Evolutionary conservation across 2,888 invertebrate species (phyloP).

Genomic region (Hesperia comma): DNA sequence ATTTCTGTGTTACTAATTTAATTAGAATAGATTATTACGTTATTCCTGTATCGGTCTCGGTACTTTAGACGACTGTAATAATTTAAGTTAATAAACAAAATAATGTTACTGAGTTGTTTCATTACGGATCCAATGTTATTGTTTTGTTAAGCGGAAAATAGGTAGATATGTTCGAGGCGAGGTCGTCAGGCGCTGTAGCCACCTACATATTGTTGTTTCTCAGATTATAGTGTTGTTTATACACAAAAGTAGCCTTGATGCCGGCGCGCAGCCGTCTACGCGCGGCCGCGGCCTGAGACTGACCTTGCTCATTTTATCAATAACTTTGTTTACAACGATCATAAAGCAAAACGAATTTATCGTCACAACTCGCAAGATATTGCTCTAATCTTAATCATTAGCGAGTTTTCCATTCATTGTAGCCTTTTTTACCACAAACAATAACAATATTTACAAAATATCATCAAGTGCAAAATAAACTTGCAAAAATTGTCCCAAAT

Average conservation of each 20-base stretch:
- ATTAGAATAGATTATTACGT: constrained; percentile 69
- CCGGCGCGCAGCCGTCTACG: constrained; percentile 45
- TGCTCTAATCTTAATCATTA: too few relatives aligned
- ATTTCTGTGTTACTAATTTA: constrained; percentile 81
- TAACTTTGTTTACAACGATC: constrained; percentile 25
- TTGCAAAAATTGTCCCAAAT: too few relatives aligned
- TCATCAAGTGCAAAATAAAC: too few relatives aligned
- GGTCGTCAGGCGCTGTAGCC: constrained; percentile 40
- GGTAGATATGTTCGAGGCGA: constrained; percentile 45
- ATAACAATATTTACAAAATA: too few relatives aligned
- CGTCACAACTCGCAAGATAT: background rate
- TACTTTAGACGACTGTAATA: constrained; percentile 72
- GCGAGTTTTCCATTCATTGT: too few relatives aligned
- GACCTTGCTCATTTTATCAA: constrained; percentile 50
- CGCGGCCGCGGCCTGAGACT: constrained; percentile 32
- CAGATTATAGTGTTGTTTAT: constrained; percentile 69
- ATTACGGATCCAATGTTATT: constrained; percentile 38
- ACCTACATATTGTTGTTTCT: constrained; percentile 48
- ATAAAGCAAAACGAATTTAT: constrained; percentile 9
- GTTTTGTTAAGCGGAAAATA: constrained; percentile 46
- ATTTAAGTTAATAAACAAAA: constrained; percentile 71
- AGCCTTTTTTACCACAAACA: too few relatives aligned
- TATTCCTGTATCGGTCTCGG: constrained; percentile 65
- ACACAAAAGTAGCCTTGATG: constrained; percentile 80
- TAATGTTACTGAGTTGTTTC: constrained; percentile 54